A percentile compares a stretch with the other conserved stretches of the same genome.
Evolutionary conservation across 2,113 vertebrate genomes (phyloP).

Genomic region (Mobula birostris): DNA sequence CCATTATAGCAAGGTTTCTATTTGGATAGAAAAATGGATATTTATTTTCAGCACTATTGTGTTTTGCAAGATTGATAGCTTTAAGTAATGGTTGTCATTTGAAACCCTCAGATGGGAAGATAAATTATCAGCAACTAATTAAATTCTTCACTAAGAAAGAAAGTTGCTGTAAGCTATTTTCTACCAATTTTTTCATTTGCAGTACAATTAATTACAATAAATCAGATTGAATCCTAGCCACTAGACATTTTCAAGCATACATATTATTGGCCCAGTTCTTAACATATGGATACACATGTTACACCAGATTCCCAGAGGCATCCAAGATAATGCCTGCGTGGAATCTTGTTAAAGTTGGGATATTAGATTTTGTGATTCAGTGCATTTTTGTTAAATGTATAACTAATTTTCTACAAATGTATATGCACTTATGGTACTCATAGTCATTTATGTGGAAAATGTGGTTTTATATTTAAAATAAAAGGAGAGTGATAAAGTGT

Average conservation of each 20-base stretch:
- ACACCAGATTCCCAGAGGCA: neutral
- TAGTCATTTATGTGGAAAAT: constrained; percentile 20
- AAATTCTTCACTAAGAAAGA: constrained; percentile 33
- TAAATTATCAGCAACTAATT: constrained; percentile 36
- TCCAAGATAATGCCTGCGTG: neutral
- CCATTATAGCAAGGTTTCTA: constrained; percentile 12
- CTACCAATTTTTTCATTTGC: constrained; percentile 33
- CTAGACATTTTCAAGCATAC: neutral
- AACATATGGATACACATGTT: constrained; percentile 15
- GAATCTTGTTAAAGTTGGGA: constrained; percentile 6
- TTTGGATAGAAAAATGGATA: constrained; percentile 27
- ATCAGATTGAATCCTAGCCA: neutral
- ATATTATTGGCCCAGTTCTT: neutral
- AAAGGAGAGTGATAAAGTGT: constrained; percentile 12
- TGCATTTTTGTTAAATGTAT: constrained; percentile 15
- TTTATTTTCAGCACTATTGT: neutral
- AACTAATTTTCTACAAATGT: constrained; percentile 17
- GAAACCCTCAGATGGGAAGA: constrained; percentile 28
- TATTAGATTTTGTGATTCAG: constrained; percentile 24
- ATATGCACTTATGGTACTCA: neutral
- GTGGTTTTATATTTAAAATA: constrained; percentile 13
- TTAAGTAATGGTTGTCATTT: constrained; percentile 21
- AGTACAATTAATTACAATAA: constrained; percentile 35
- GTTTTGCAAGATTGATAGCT: constrained; percentile 20
- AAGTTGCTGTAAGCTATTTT: constrained; percentile 36